Percentiles rank a stretch among this genome's conserved stretches.
Evolutionary conservation across 2,797 vertebrate species (phyloP).

Genomic region (Intellagama lesueurii): DNA sequence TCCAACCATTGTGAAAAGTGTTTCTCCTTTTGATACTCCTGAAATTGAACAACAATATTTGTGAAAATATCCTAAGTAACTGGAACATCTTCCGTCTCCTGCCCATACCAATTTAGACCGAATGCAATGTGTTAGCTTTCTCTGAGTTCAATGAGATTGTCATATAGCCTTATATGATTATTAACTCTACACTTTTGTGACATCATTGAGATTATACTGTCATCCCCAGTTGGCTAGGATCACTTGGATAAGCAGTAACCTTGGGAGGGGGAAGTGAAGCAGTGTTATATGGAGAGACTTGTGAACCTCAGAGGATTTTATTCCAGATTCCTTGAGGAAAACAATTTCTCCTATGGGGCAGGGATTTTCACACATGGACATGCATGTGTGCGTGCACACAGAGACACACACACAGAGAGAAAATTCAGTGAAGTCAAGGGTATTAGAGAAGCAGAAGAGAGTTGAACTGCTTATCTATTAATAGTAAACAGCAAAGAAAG

Average conservation of each 20-base stretch:
- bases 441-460: no score
- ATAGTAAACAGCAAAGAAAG: neutral
- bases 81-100: neutral
- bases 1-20: neutral
- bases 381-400: neutral
- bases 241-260: neutral
- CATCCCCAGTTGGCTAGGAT: neutral
- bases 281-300: neutral
- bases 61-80: neutral
- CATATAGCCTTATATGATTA: neutral
- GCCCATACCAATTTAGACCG: neutral
- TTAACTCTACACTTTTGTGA: neutral
- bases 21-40: neutral
- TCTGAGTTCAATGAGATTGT: neutral
- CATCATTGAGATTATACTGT: neutral
- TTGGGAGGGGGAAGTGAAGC: neutral
- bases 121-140: neutral
- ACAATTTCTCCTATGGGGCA: no score
- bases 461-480: neutral
- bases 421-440: neutral
- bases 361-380: neutral
- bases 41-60: neutral
- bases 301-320: neutral
- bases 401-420: neutral
- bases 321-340: neutral